phyloP scores from a whole-genome alignment of 2,113 vertebrate genomes.

The Spea bombifrons region DNA sequence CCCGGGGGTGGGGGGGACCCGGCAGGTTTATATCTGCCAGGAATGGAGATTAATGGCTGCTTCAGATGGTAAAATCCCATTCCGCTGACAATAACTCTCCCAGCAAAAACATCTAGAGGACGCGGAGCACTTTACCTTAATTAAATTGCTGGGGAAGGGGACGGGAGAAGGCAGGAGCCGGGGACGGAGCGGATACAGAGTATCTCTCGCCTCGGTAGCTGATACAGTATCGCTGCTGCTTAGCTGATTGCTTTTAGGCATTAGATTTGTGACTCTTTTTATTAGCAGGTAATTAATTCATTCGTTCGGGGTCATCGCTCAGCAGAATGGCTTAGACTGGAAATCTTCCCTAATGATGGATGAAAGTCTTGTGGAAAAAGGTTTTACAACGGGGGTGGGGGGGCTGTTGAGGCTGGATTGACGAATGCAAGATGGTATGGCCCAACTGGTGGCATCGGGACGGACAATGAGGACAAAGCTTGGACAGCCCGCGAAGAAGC shows the following conservation, averaged over 20 bases:
- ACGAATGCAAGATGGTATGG: too few relatives aligned
- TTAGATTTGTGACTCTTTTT: background rate
- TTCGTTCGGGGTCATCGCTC: too few relatives aligned
- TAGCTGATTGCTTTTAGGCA: background rate
- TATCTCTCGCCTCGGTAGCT: background rate
- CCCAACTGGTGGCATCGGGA: too few relatives aligned
- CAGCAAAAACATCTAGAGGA: conserved; percentile 37
- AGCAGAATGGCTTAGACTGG: too few relatives aligned
- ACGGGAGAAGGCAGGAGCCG: background rate
- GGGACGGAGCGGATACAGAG: background rate
- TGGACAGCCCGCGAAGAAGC: too few relatives aligned
- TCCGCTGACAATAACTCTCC: conserved; percentile 46
- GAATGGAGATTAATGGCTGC: conserved; percentile 57
- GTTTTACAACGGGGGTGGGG: too few relatives aligned
- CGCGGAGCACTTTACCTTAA: conserved; percentile 55
- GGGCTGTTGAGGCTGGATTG: too few relatives aligned
- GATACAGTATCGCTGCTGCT: background rate
- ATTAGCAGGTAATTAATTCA: background rate
- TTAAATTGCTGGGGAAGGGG: conserved; percentile 46
- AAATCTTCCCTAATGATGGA: too few relatives aligned
- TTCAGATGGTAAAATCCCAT: conserved; percentile 52
- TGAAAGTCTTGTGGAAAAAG: too few relatives aligned
- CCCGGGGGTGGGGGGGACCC: too few relatives aligned
- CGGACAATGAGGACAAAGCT: too few relatives aligned
- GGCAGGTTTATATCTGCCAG: conserved; percentile 55